phyloP scores from a whole-genome alignment of 2,113 vertebrate genomes.

The Zingel zingel region DNA sequence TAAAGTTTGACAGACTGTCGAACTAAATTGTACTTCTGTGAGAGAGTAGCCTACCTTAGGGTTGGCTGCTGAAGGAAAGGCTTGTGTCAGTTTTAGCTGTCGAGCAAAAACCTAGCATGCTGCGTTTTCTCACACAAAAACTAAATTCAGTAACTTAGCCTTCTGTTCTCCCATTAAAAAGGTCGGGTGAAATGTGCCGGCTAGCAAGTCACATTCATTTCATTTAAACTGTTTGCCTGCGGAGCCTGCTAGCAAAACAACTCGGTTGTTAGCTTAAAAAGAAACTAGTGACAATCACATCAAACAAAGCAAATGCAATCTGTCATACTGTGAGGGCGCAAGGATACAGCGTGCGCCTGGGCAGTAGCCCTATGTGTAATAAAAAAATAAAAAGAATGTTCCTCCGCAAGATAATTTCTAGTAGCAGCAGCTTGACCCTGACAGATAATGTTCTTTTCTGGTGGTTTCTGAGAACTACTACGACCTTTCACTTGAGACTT shows the following conservation, averaged over 20 bases:
- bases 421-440: neutral
- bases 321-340: neutral
- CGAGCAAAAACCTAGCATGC: neutral
- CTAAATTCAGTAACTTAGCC: too few relatives aligned
- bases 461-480: neutral
- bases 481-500: neutral
- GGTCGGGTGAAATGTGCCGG: neutral
- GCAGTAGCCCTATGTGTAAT: neutral
- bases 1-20: too few relatives aligned
- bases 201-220: neutral
- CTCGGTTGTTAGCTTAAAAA: neutral
- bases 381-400: neutral
- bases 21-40: neutral
- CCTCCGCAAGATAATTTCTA: neutral
- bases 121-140: neutral
- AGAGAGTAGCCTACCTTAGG: neutral
- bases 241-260: too few relatives aligned
- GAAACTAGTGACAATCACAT: neutral
- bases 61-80: neutral
- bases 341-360: neutral
- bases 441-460: neutral
- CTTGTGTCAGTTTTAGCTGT: neutral
- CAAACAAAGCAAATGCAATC: neutral
- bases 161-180: neutral
- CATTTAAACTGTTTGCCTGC: neutral